These are phyloP conservation scores for Stratiomys singularior DNA, from an alignment of 2,888 invertebrate species.

Conservation along the genomic window DNA sequence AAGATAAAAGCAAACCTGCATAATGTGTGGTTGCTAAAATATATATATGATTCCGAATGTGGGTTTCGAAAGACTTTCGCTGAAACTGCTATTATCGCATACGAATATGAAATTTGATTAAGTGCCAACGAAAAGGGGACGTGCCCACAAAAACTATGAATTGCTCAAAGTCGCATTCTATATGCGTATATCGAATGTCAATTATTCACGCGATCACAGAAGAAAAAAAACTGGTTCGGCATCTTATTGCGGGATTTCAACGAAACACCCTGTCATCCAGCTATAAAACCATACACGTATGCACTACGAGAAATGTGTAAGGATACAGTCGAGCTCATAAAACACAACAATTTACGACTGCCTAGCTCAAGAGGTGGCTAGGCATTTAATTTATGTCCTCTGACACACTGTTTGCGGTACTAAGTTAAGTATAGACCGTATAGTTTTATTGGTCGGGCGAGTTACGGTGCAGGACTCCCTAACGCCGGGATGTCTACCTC, in stretches of 20 bases:
- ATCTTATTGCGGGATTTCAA: constrained; percentile 8
- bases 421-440: constrained; percentile 36
- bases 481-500: constrained; percentile 44
- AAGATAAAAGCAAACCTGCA: not conserved
- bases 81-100: not conserved
- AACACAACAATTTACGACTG: constrained; percentile 41
- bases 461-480: not conserved
- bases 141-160: constrained; percentile 1
- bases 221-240: constrained; percentile 21
- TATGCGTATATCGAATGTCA: constrained; percentile 33
- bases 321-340: constrained; percentile 30
- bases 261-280: constrained; percentile 11
- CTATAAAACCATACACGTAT: not conserved
- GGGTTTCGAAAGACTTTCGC: not conserved
- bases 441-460: constrained; percentile 10
- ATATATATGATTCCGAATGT: not conserved
- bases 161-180: not conserved
- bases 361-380: constrained; percentile 23
- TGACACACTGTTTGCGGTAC: constrained; percentile 38
- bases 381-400: constrained; percentile 44
- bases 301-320: not conserved
- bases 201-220: constrained; percentile 42
- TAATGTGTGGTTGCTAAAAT: constrained; percentile 1
- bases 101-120: not conserved
- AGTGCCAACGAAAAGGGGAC: not conserved